These are phyloP conservation scores for Eumaeus atala DNA, from an alignment of 1,140 invertebrate genomes.

Conservation along the genomic window DNA sequence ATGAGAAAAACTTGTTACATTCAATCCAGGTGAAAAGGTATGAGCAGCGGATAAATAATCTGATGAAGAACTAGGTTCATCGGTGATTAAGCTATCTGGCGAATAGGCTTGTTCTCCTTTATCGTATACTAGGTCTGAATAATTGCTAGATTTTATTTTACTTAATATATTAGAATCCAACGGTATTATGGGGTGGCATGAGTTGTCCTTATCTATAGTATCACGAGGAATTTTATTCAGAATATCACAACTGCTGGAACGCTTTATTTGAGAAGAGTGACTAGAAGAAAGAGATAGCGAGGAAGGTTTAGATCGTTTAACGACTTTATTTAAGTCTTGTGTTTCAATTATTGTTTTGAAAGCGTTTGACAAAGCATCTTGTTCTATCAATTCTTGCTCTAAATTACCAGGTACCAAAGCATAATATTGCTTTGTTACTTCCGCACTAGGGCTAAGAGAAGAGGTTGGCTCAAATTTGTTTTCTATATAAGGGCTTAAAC, in stretches of 20 bases:
- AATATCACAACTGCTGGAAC: slow-evolving; percentile 63
- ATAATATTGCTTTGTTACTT: slow-evolving; percentile 58
- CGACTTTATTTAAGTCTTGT: slow-evolving; percentile 35
- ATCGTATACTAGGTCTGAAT: slow-evolving; percentile 26
- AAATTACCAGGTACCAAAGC: slow-evolving; percentile 63
- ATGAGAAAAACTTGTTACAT: slow-evolving; percentile 32
- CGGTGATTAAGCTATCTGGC: slow-evolving; percentile 59
- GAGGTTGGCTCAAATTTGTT: slow-evolving; percentile 38
- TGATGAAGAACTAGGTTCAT: slow-evolving; percentile 64
- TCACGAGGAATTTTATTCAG: slow-evolving; percentile 31
- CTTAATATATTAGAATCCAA: slow-evolving; percentile 12
- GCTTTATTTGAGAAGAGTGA: slow-evolving; percentile 57
- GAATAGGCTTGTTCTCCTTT: slow-evolving; percentile 43
- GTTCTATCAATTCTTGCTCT: slow-evolving; percentile 60
- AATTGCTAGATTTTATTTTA: slow-evolving; percentile 17
- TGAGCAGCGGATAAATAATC: slow-evolving; percentile 62
- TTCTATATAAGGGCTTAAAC: slow-evolving; percentile 45
- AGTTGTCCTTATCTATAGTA: slow-evolving; percentile 18
- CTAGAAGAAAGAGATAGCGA: slow-evolving; percentile 58
- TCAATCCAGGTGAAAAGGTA: slow-evolving; percentile 47
- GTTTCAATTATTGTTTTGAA: slow-evolving; percentile 61
- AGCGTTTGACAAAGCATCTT: slow-evolving; percentile 58
- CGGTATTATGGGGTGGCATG: not conserved
- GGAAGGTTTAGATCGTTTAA: slow-evolving; percentile 48
- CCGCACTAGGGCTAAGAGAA: slow-evolving; percentile 52